Base-by-base conservation (phyloP, 2,113 vertebrate species). In the Leptobrachium ailaonicum region DNA sequence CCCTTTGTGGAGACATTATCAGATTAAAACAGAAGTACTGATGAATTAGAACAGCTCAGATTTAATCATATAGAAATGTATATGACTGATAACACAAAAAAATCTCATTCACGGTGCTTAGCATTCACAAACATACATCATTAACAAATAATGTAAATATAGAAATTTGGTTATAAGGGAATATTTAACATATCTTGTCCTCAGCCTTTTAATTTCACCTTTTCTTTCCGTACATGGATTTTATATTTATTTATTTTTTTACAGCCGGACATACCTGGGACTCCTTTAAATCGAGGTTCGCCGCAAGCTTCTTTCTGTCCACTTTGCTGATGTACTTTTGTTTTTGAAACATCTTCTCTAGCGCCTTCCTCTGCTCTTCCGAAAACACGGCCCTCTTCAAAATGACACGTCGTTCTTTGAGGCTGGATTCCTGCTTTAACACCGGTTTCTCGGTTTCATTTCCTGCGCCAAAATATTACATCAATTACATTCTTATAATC, bases 261-360 rank as follows among this genome's bases (percentile, higher is more conserved):
- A 5, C 8, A 60, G 1, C 4, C 47, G 8, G 20, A 50, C 8
- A 50, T 95, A 99, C 97, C 97, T 99, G 97, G 81, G 97, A 97
- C 83, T 99, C 97, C 83, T 98, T 98, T 66, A 99, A 91, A 78
- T 94, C 94, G 83, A 99, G 94, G 82, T 88, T 94, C 77, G 93
- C 86, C 68, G 97, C 95, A 77, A 99, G 90, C 87, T 96, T 96
- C 91, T 96, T 97, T 71, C 97, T 90, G 85, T 99, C 97, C 66
- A 92, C 95, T 88, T 98, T 99, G 90, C 96, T 98, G 90, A 99
- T 99, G 82, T 98, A 99, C 83, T 99, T 99, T 90, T 99, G 97
- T 84, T 95, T 95, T 84, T 96, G 91, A 87, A 99, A 99, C 83
- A 95, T 99, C 90, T 91, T 97, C 91, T 99, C 97, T 87, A 99